Conservation (phyloP, 2,113 vertebrate genomes). For the Bagarius yarrelli region DNA sequence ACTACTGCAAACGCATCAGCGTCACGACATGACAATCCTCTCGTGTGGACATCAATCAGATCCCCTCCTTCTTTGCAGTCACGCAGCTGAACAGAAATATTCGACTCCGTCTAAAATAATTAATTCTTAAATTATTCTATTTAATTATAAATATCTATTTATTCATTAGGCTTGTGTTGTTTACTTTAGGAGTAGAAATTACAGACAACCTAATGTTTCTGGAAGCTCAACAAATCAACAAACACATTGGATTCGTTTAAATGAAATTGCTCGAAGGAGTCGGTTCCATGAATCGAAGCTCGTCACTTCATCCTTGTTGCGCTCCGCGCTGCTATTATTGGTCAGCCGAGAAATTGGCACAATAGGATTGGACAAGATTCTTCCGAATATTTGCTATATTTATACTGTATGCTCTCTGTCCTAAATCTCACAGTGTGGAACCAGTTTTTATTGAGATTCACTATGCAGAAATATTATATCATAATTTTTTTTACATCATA, state of each 20-base stretch:
- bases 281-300: background rate
- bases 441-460: no score
- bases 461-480: no score
- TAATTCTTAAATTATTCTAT: background rate
- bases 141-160: no score
- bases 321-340: slow-evolving; percentile 43
- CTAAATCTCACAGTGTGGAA: background rate
- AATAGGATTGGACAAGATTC: background rate
- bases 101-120: slow-evolving; percentile 14
- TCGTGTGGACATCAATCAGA: slow-evolving; percentile 35
- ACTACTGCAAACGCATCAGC: background rate
- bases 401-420: background rate
- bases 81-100: slow-evolving; percentile 26
- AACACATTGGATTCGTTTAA: background rate
- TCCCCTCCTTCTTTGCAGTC: slow-evolving; percentile 28
- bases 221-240: background rate
- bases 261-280: background rate
- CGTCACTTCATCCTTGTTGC: background rate
- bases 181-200: no score
- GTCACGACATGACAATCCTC: background rate
- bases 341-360: slow-evolving; percentile 32
- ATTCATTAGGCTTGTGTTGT: background rate
- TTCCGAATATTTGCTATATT: no score
- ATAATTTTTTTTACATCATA: no score
- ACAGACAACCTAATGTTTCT: background rate